Conservation (phyloP, 2,113 vertebrate species). For the Aspidoscelis tigris region DNA sequence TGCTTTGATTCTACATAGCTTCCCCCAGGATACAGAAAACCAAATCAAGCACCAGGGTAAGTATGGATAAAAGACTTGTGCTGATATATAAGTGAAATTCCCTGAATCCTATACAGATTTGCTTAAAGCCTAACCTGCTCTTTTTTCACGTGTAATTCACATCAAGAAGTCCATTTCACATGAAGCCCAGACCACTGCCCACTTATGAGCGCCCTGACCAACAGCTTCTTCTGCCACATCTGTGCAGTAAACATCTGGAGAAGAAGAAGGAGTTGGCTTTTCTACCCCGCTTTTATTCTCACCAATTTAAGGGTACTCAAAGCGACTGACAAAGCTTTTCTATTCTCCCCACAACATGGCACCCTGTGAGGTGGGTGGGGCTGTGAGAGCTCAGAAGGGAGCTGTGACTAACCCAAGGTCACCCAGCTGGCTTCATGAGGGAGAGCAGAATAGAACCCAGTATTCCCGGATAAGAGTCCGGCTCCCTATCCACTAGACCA, state of each 20-base stretch:
- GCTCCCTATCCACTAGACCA: no score
- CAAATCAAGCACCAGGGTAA: neutral
- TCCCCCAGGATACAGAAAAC: neutral
- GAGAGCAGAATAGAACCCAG: no score
- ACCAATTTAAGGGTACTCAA: no score
- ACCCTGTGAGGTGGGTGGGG: no score
- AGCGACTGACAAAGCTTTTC: no score
- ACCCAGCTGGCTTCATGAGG: no score
- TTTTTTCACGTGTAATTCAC: neutral
- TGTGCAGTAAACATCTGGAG: conserved; percentile 4
- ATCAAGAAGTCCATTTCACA: neutral
- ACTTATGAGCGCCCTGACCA: neutral
- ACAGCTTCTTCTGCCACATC: neutral
- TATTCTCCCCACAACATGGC: no score
- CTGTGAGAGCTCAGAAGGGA: no score
- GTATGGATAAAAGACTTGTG: neutral
- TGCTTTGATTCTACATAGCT: neutral
- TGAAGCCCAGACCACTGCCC: neutral
- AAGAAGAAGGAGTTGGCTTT: neutral
- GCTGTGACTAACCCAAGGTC: no score
- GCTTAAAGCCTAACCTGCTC: no score
- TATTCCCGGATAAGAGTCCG: no score
- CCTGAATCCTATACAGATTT: neutral
- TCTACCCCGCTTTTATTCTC: no score
- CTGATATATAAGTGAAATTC: neutral